Conservation (phyloP, 2,113 vertebrate genomes). For the Rhagologus leucostigma region DNA sequence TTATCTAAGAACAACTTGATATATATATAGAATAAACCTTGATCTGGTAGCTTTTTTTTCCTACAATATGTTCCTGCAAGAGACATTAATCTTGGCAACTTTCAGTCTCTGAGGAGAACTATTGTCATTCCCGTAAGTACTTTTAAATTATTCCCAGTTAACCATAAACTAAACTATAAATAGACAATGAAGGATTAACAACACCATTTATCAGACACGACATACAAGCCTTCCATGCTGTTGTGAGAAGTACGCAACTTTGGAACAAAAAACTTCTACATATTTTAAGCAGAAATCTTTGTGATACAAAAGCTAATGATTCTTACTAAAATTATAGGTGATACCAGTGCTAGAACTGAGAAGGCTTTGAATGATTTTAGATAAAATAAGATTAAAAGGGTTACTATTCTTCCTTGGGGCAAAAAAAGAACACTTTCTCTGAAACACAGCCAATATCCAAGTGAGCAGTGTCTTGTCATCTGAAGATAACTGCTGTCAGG, state of each 20-base stretch:
- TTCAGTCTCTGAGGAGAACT: neutral
- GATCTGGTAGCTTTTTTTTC: neutral
- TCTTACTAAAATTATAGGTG: neutral
- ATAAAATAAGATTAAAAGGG: neutral
- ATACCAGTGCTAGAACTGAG: neutral
- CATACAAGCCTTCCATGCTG: neutral
- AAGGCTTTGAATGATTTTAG: neutral
- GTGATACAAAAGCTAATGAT: neutral
- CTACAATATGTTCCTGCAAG: neutral
- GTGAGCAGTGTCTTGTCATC: neutral
- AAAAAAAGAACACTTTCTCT: neutral
- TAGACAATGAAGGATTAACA: conserved; percentile 9
- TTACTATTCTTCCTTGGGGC: neutral
- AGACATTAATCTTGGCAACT: neutral
- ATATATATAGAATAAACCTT: neutral
- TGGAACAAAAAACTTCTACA: neutral
- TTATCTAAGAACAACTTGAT: neutral
- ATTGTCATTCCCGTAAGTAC: neutral
- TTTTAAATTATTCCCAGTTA: neutral
- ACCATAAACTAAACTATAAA: conserved; percentile 30
- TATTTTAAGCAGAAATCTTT: neutral
- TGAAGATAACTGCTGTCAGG: neutral
- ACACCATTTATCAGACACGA: neutral
- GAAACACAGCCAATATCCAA: neutral
- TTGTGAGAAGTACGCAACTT: neutral